Evolutionary conservation across 2,797 vertebrate species (phyloP).

Genomic region (Poecilia velifera): DNA sequence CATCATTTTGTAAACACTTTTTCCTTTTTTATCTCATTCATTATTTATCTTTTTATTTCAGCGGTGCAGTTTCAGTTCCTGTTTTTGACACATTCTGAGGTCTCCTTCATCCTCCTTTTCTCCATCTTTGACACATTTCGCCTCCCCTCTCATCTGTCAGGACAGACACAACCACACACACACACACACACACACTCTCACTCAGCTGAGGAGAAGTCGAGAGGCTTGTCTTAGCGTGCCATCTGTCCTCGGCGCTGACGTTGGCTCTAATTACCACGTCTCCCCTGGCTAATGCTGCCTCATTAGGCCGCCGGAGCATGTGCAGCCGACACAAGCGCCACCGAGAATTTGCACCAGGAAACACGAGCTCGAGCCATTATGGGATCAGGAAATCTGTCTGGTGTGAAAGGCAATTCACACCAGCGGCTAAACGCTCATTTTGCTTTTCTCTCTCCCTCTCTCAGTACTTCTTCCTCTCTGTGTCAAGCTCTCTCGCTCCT

Average conservation of each 20-base stretch:
- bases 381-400: constrained; percentile 86
- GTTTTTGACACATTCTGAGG: constrained; percentile 41
- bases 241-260: constrained; percentile 86
- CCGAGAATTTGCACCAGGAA: constrained; percentile 84
- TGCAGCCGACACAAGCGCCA: constrained; percentile 85
- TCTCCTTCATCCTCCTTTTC: constrained; percentile 34
- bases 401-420: constrained; percentile 89
- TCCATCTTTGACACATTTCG: constrained; percentile 56
- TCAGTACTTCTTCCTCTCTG: constrained; percentile 40
- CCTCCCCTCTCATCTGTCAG: constrained; percentile 59
- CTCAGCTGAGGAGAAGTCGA: constrained; percentile 66
- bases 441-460: constrained; percentile 74
- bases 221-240: constrained; percentile 86
- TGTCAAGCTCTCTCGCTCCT: constrained; percentile 33
- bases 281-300: constrained; percentile 85
- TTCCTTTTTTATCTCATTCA: constrained; percentile 8
- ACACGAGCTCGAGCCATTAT: constrained; percentile 83
- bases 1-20: neutral
- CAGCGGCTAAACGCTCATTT: constrained; percentile 86
- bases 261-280: constrained; percentile 85
- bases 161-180: constrained; percentile 64
- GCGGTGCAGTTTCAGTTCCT: constrained; percentile 1
- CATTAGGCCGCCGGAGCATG: constrained; percentile 86
- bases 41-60: neutral
- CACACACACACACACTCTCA: constrained; percentile 42